Evolutionary conservation across 2,797 vertebrate species (phyloP).

Genomic region (Anguilla marmorata): DNA sequence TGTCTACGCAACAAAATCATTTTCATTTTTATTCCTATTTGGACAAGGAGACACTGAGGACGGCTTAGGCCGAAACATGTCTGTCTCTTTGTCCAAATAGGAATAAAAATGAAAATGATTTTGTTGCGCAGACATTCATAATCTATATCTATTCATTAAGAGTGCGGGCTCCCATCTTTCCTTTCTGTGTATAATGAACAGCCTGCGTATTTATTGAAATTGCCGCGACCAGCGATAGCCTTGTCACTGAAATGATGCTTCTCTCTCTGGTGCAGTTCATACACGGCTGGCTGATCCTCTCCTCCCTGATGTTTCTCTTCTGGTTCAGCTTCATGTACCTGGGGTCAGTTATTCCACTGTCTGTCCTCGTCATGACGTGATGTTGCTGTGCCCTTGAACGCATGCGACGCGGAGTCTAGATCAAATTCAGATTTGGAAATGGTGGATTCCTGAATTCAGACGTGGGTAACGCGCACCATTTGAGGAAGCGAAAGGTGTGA

Average conservation of each 20-base stretch:
- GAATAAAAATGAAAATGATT: no score
- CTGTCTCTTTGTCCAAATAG: no score
- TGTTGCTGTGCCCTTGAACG: not conserved
- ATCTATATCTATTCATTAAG: no score
- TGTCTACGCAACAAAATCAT: no score
- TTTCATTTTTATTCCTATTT: no score
- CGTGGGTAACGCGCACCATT: not conserved
- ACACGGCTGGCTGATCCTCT: slow-evolving; percentile 95
- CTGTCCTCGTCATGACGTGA: not conserved
- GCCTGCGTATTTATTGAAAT: slow-evolving; percentile 8
- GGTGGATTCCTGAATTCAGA: not conserved
- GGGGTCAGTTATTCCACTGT: slow-evolving; percentile 72
- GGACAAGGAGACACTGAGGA: no score
- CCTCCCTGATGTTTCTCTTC: slow-evolving; percentile 93
- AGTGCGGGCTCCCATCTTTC: no score
- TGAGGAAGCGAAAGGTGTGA: not conserved
- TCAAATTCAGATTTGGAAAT: not conserved
- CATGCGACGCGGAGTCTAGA: no score
- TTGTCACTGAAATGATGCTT: slow-evolving; percentile 8
- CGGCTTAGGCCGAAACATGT: no score
- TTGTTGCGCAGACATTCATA: no score
- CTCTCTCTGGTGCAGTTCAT: slow-evolving; percentile 78
- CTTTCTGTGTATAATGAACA: not conserved
- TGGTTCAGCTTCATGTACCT: slow-evolving; percentile 95
- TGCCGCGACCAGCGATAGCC: not conserved